Conservation (phyloP, 2,797 vertebrate species). For the Anabacerthia variegaticeps region DNA sequence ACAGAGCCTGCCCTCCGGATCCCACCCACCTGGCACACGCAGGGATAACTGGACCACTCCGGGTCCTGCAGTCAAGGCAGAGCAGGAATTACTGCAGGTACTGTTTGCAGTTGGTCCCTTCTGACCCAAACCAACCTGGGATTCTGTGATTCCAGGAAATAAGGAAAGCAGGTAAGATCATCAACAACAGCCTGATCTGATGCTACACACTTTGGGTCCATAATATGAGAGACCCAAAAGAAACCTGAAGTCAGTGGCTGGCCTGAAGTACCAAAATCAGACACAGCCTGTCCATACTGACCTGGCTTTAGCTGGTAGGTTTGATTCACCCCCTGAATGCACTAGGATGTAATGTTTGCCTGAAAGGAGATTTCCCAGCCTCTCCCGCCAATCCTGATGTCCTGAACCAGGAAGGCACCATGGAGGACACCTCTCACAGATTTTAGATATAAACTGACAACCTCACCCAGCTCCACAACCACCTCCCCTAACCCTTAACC, state of each 20-base stretch:
- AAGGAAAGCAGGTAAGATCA: background rate
- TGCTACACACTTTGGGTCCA: accelerated
- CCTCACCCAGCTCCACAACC: background rate
- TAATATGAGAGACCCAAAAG: accelerated
- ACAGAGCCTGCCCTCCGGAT: background rate
- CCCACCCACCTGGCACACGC: background rate
- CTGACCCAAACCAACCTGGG: background rate
- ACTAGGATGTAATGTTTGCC: background rate
- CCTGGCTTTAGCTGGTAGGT: background rate
- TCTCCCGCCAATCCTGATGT: background rate
- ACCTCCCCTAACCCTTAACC: background rate
- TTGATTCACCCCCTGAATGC: background rate
- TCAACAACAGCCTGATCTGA: background rate
- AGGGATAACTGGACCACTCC: accelerated
- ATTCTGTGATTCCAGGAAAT: background rate
- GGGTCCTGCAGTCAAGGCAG: background rate
- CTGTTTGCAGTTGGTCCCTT: background rate
- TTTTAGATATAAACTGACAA: background rate
- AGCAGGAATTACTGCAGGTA: background rate
- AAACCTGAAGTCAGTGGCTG: background rate
- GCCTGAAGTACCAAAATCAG: background rate
- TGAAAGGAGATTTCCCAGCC: background rate
- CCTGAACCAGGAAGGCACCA: background rate
- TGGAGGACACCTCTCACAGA: background rate
- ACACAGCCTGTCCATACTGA: background rate